Percentiles rank a stretch among this genome's conserved stretches.
phyloP scores from a whole-genome alignment of 1,140 invertebrate genomes.

The Drusus annulatus region DNA sequence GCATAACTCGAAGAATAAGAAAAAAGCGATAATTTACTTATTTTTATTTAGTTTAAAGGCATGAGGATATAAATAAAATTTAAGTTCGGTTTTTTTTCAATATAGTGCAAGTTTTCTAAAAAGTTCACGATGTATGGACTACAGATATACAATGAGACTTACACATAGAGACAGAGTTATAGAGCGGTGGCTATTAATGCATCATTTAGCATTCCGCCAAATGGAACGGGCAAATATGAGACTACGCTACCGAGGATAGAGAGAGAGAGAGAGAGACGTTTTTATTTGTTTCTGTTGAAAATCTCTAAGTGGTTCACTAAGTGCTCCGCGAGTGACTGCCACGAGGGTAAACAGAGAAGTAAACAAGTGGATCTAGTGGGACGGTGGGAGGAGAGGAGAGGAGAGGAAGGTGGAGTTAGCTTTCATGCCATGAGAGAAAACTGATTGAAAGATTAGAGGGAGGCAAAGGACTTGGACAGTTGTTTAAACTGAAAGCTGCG shows the following conservation, averaged over 20 bases:
- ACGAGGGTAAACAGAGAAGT: slow-evolving; percentile 37
- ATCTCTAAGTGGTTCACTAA: slow-evolving; percentile 50
- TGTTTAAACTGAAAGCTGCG: neutral
- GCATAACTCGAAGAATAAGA: too few species aligned
- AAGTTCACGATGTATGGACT: too few species aligned
- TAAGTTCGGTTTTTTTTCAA: too few species aligned
- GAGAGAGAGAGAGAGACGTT: slow-evolving; percentile 34
- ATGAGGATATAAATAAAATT: too few species aligned
- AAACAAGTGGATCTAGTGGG: slow-evolving; percentile 15
- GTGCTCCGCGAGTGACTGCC: slow-evolving; percentile 40
- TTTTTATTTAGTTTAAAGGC: too few species aligned
- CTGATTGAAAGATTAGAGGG: slow-evolving; percentile 19
- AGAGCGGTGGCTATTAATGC: slow-evolving; percentile 33
- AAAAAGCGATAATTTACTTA: too few species aligned
- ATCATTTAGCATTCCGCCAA: slow-evolving; percentile 45
- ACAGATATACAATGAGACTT: too few species aligned
- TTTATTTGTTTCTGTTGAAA: slow-evolving; percentile 53
- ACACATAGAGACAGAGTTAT: too few species aligned
- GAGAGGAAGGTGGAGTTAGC: neutral
- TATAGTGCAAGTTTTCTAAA: too few species aligned
- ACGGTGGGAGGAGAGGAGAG: too few species aligned
- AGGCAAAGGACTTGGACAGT: neutral
- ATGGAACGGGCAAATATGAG: slow-evolving; percentile 41
- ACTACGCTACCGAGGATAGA: slow-evolving; percentile 2
- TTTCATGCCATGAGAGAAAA: slow-evolving; percentile 4